Conservation (phyloP, 1,140 invertebrate genomes). For the Penaeus vannamei region DNA sequence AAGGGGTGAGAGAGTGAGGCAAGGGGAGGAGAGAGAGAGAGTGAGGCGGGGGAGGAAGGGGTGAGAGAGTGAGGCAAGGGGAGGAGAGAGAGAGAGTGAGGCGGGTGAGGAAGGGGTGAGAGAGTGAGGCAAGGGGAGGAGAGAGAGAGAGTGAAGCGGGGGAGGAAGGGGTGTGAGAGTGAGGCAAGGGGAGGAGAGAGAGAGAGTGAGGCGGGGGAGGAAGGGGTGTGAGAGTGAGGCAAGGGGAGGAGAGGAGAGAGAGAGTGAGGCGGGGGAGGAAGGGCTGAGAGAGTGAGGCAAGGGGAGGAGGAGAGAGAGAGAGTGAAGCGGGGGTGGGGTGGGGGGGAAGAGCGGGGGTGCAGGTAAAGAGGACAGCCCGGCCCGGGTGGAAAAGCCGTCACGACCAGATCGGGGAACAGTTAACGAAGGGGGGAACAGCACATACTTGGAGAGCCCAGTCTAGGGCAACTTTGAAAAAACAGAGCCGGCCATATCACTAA, state of each 20-base stretch:
- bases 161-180: neutral
- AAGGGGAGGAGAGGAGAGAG: neutral
- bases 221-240: no score
- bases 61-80: neutral
- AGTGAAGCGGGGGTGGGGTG: neutral
- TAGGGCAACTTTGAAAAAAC: neutral
- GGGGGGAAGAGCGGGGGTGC: neutral
- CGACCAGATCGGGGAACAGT: neutral
- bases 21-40: neutral
- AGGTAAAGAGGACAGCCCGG: neutral
- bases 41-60: neutral
- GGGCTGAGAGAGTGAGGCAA: neutral
- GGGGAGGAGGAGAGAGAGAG: neutral
- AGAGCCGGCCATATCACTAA: no score
- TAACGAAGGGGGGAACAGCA: no score
- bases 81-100: neutral
- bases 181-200: neutral
- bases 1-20: neutral
- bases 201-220: neutral
- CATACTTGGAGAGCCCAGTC: neutral
- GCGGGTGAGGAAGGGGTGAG: neutral
- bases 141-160: neutral
- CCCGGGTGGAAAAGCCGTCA: neutral
- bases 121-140: neutral
- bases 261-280: neutral